Evolutionary conservation across 2,888 invertebrate species (phyloP), one percentile per base, ranked within the genome.

Genomic region (Ornithoptera priamus): DNA sequence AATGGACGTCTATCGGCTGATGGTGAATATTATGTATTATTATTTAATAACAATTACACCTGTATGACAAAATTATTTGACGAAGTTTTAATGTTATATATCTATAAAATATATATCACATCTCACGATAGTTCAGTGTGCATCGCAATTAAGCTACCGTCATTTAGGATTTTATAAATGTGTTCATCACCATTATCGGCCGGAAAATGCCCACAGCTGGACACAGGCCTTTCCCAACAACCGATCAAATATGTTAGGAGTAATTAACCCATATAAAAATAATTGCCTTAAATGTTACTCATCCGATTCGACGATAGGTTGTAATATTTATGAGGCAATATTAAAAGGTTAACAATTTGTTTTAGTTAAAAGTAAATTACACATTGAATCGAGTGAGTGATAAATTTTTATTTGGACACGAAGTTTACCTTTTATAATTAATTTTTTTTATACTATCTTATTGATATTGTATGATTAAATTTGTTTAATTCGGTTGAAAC

Each of bases 341-440:
- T 30, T 36, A 30, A 68, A 62, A 68, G 67, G 67, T 68, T 62
- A 68, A 68, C 62, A 57, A 36, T 62, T 66, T 39, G 12, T 58
- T 58, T 58, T 50, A 36, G 60, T 60, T 30, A 57, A 66, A 59
- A 60, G 18, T 61, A 7, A 39, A 61, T 39, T 17, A 53, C 30
- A 53, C 46, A 20, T 36, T 42, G 17, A 57, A 10, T 18, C 3
- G 18, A n/a, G 30, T 53, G 10, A 18, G 18, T 18, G n/a, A 56
- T 56, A 30, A 56, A 56, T 53, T 56, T 30, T 36, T 53, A 63
- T 63, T n/a, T n/a, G 56, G 36, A 53, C 4, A 58, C 57, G n/a
- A 58, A 3, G n/a, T 58, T 58, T n/a, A 53, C 5, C n/a, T 53
- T 53, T n/a, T 53, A 53, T 6, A 3, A n/a, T n/a, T 15, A 50